Base-by-base conservation (phyloP, 92 coral and sea anemone species). In the Pocillopora grandis region DNA sequence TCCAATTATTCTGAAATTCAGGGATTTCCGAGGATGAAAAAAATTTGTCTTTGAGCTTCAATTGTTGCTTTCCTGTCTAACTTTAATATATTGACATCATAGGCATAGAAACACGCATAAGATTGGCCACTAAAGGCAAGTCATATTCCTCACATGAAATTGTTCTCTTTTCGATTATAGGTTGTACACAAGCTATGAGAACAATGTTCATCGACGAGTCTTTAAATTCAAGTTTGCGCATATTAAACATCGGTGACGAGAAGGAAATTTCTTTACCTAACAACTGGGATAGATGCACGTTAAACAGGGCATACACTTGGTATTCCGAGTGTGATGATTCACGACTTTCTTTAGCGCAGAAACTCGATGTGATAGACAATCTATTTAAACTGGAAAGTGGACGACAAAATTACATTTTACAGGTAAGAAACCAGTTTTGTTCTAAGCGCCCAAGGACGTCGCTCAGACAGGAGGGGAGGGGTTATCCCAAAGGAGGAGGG, bases 251-350 rank as follows among this genome's bases (percentile, higher is more conserved):
- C 35, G 85, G 85, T 23, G 85, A 81, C 27, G 85, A 81, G 69
- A 81, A 36, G 48, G 31, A 58, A n/a, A 31, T 81, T 71, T 59
- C 69, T 12, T 11, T 81, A 60, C 36, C 19, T 9, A 36, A 19
- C 36, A 36, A 21, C 16, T 81, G 76, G 66, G 21, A 58, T 9
- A 70, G 77, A 21, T 81, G 85, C n/a, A 70, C 37, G 9, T 18
- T 71, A 7, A 60, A 81, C 49, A 48, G 15, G 0, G 37, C 59
- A 9, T n/a, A 70, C 37, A 70, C 85, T 9, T 81, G 85, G 85
- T 71, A 81, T 48, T 81, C 60, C 72, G 85, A 68, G 60, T 81
- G 85, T 10, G 42, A 69, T 23, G 77, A 19, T 59, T 71, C 85
- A 14, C 77, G 85, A n/a, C 85, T 81, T 59, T 70, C 78, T 14